phyloP scores from a whole-genome alignment of 2,888 invertebrate genomes.

The Standfussiana lucernea region DNA sequence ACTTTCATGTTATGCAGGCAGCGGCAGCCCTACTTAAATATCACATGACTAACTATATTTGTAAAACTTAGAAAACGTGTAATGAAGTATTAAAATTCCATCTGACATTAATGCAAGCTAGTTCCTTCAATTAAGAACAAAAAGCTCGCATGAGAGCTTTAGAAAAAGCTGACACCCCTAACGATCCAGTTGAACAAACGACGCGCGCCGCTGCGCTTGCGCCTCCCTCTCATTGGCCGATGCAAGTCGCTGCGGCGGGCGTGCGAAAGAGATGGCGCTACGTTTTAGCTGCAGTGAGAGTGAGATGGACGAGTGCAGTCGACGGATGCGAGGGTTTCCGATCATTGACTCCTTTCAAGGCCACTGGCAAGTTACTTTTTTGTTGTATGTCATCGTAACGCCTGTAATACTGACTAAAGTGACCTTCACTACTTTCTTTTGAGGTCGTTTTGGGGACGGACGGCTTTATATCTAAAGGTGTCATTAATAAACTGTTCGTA shows the following conservation, averaged over 20 bases:
- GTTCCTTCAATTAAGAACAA: constrained; percentile 82
- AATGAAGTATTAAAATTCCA: constrained; percentile 74
- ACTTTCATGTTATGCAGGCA: neutral
- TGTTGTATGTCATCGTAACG: constrained; percentile 83
- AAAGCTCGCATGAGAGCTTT: constrained; percentile 85
- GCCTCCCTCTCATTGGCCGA: constrained; percentile 82
- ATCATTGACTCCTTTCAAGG: constrained; percentile 90
- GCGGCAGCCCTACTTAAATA: constrained; percentile 49
- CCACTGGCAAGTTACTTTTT: constrained; percentile 86
- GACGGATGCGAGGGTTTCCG: constrained; percentile 89
- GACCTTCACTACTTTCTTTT: constrained; percentile 88
- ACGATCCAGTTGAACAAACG: constrained; percentile 87
- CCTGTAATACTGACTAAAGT: constrained; percentile 84
- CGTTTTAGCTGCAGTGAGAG: constrained; percentile 68
- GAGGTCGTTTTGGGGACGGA: constrained; percentile 77
- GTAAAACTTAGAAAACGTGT: constrained; percentile 53
- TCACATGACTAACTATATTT: constrained; percentile 49
- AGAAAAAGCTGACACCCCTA: constrained; percentile 88
- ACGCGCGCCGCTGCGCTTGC: constrained; percentile 88
- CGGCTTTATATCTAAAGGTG: constrained; percentile 43
- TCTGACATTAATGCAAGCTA: constrained; percentile 66
- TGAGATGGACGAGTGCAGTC: constrained; percentile 80
- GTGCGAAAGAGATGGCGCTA: constrained; percentile 75
- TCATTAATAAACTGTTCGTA: constrained; percentile 21
- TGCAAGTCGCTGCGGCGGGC: constrained; percentile 75